These are phyloP conservation scores for Eudasyphora cyanicolor DNA, from an alignment of 2,888 invertebrate genomes.

Conservation along the genomic window DNA sequence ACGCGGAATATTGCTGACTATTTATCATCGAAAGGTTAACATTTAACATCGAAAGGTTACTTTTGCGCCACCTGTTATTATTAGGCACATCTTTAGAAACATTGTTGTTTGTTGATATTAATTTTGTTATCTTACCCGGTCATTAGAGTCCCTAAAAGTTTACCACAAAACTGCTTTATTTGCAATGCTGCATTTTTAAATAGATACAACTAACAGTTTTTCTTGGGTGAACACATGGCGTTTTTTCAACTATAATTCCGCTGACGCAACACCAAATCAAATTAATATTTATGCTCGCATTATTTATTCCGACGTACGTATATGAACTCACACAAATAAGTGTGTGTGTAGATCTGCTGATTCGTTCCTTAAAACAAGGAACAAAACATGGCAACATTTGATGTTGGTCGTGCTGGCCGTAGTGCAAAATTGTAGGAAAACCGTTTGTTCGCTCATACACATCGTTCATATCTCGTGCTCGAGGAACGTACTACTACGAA, in stretches of 20 bases:
- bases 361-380: background rate
- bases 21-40: no score
- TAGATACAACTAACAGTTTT: no score
- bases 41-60: no score
- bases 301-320: background rate
- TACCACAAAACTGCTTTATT: no score
- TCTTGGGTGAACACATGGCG: background rate
- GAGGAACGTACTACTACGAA: background rate
- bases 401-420: background rate
- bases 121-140: no score
- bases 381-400: slow-evolving; percentile 15
- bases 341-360: background rate
- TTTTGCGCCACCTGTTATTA: no score
- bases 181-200: no score
- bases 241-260: background rate
- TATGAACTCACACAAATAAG: background rate
- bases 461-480: no score
- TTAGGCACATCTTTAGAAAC: no score
- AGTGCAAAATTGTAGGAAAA: slow-evolving; percentile 9
- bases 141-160: no score
- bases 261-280: slow-evolving; percentile 43
- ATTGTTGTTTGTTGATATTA: no score
- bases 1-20: no score
- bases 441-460: background rate
- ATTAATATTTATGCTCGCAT: slow-evolving; percentile 45